Evolutionary conservation across 2,888 invertebrate species (phyloP), one percentile per base, ranked within the genome.

Genomic region (Epistrophe grossulariae): DNA sequence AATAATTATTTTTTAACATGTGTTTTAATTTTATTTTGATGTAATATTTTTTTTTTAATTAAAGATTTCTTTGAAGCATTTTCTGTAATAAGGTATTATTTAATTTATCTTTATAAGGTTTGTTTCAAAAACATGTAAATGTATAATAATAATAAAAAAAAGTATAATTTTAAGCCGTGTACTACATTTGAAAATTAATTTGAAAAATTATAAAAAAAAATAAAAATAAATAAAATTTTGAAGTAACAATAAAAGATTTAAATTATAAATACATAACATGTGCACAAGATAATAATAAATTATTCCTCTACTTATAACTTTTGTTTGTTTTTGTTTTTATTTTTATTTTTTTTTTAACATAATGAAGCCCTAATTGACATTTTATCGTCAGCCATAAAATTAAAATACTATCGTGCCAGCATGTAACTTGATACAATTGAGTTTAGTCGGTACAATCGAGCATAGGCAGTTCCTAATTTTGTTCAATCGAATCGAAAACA

Each of bases 41-140:
- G 52, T 62, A n/a, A 45, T 59, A 40, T 57, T 0, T 28, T 82
- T 72, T 77, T 59, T 45, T 24, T n/a, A n/a, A n/a, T 50, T 59
- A 59, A n/a, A 19, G 17, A n/a, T 62, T 62, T 43, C 62, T 43
- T 62, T 62, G 40, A 62, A 62, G 62, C 62, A 62, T 60, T 73
- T 79, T 24, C 62, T 70, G 48, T 70, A 52, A 52, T 68, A 66
- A 76, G 38, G 31, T 80, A 72, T 55, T 66, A 80, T 78, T 57
- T 64, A 74, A 48, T 78, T 66, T 68, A 62, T 64, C 60, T 79
- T 78, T n/a, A 59, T 74, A 85, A 73, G 72, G 57, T 48, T 78
- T 85, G 85, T 85, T 85, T 85, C 57, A 82, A 85, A 85, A 85
- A 85, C 85, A 85, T 71, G 45, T 78, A 81, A 70, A 52, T 77